phyloP scores from a whole-genome alignment of 2,113 vertebrate genomes.

The Anguilla japonica region DNA sequence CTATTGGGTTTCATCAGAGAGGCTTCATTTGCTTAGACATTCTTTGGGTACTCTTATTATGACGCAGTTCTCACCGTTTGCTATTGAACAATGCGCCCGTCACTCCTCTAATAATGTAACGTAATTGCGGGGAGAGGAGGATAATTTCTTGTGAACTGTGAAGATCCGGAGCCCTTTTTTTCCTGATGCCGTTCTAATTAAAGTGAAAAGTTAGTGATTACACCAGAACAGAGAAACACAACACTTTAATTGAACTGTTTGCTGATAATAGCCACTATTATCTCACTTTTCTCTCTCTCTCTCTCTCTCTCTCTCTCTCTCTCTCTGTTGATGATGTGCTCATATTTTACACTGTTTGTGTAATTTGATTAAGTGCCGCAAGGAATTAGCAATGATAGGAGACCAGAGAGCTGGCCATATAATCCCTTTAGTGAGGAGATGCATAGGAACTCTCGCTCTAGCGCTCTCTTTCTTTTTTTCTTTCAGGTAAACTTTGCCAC shows the following conservation, averaged over 20 bases:
- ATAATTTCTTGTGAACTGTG: slow-evolving; percentile 1
- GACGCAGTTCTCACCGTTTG: neutral
- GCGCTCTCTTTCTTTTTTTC: neutral
- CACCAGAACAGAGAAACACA: neutral
- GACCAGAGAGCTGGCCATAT: neutral
- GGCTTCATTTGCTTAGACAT: neutral
- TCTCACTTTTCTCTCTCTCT: neutral
- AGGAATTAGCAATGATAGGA: neutral
- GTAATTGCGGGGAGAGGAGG: neutral
- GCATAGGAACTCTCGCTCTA: neutral
- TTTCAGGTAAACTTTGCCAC: neutral
- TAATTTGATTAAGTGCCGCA: slow-evolving; percentile 1
- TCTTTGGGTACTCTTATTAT: neutral
- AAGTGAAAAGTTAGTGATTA: slow-evolving; percentile 10
- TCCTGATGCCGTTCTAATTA: neutral
- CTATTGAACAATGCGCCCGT: neutral
- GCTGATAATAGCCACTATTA: neutral
- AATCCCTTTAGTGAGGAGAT: neutral
- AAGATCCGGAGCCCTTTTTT: neutral
- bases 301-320: neutral
- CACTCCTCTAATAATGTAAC: neutral
- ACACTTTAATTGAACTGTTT: neutral
- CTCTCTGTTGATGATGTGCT: neutral
- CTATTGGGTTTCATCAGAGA: neutral
- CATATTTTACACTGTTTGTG: neutral